Percentiles rank a stretch among this genome's conserved stretches.
Conservation (phyloP, 2,888 invertebrate species). For the Ceraclea dissimilis region DNA sequence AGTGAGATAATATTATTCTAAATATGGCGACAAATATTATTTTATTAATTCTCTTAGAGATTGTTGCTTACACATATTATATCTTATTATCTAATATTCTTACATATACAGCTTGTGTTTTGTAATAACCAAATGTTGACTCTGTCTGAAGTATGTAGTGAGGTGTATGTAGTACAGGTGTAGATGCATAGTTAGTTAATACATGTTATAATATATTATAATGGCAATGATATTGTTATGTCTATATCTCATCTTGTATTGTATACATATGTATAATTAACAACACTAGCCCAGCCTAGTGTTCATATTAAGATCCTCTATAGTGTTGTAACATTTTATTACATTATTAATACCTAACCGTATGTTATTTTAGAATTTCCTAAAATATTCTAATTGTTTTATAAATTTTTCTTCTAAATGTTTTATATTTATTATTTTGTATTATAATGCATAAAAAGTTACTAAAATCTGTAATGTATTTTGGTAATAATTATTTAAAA, state of each 20-base stretch:
- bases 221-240: too few relatives aligned
- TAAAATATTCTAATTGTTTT: slow-evolving; percentile 2
- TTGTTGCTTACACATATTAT: not conserved
- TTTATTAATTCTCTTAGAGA: not conserved
- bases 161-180: not conserved
- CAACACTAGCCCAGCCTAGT: not conserved
- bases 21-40: too few relatives aligned
- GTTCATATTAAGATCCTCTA: not conserved
- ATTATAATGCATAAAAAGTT: slow-evolving; percentile 1
- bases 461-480: slow-evolving; percentile 1
- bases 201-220: not conserved
- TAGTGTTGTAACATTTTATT: not conserved
- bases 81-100: not conserved
- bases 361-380: not conserved
- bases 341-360: not conserved
- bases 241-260: not conserved
- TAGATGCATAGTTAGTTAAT: not conserved
- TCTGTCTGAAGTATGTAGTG: not conserved
- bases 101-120: not conserved
- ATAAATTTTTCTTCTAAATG: not conserved
- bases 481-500: slow-evolving; percentile 2
- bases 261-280: not conserved
- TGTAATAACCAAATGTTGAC: not conserved
- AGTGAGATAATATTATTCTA: too few relatives aligned
- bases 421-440: slow-evolving; percentile 2